These are phyloP conservation scores for Sebastes trivittatus DNA, from an alignment of 2,797 vertebrate genomes.

Conservation along the genomic window DNA sequence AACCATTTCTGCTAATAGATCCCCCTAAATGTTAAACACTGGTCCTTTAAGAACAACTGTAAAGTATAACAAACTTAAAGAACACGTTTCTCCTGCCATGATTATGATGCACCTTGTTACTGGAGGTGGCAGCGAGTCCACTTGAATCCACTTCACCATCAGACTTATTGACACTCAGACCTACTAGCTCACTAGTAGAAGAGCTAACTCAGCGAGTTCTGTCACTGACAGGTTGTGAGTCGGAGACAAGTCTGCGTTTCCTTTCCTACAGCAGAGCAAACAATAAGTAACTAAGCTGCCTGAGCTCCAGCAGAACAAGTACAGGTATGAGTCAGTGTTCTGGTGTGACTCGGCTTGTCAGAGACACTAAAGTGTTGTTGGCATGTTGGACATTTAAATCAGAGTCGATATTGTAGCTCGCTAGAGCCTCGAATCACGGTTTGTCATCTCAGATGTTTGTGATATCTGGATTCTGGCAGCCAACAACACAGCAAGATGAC, in stretches of 20 bases:
- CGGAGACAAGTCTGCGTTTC: not conserved
- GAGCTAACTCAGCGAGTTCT: not conserved
- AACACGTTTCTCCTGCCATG: too few relatives aligned
- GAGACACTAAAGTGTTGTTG: not conserved
- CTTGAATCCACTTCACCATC: not conserved
- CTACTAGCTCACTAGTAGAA: too few relatives aligned
- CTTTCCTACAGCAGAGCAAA: not conserved
- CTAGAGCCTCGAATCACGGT: too few relatives aligned
- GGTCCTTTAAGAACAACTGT: too few relatives aligned
- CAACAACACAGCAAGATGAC: too few relatives aligned
- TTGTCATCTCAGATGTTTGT: too few relatives aligned
- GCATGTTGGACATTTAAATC: not conserved
- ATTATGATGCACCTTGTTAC: rapidly evolving
- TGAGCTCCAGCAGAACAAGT: not conserved
- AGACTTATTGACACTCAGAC: not conserved
- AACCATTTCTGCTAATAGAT: too few relatives aligned
- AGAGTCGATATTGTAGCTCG: not conserved
- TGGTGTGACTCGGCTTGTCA: not conserved
- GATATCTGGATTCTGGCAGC: too few relatives aligned
- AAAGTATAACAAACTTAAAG: too few relatives aligned
- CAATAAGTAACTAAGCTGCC: not conserved
- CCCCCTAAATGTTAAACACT: too few relatives aligned
- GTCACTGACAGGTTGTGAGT: not conserved
- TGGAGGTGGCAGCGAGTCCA: too few relatives aligned
- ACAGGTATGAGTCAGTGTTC: constrained; percentile 4